Evolutionary conservation across 2,888 invertebrate species (phyloP).

Genomic region (Drosophila lacicola): DNA sequence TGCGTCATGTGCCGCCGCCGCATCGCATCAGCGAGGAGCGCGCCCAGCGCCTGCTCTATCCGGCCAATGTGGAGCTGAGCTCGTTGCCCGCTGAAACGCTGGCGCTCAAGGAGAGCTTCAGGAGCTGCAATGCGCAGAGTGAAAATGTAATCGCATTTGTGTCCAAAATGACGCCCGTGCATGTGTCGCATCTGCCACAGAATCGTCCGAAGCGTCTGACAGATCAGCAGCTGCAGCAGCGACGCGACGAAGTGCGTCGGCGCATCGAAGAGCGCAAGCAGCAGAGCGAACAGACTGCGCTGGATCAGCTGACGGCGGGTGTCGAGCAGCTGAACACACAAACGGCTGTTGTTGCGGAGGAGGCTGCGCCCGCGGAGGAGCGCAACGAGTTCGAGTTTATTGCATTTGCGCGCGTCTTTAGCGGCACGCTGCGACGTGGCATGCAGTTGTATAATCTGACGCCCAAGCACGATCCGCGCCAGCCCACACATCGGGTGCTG

Average conservation of each 20-base stretch:
- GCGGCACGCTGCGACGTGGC: constrained; percentile 92
- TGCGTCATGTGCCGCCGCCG: constrained; percentile 93
- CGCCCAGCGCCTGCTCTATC: constrained; percentile 93
- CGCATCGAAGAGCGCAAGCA: constrained; percentile 87
- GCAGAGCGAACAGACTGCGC: constrained; percentile 52
- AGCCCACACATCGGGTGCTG: constrained; percentile 53
- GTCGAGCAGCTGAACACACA: constrained; percentile 65
- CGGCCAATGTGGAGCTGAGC: constrained; percentile 89
- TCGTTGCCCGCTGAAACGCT: constrained; percentile 89
- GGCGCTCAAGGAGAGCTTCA: constrained; percentile 89
- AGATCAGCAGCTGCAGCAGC: constrained; percentile 89
- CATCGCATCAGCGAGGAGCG: constrained; percentile 90
- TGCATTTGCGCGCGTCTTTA: constrained; percentile 97
- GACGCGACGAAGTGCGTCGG: constrained; percentile 89
- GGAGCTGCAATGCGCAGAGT: constrained; percentile 90
- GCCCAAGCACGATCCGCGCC: constrained; percentile 94
- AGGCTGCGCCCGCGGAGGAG: constrained; percentile 49
- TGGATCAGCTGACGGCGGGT: constrained; percentile 69
- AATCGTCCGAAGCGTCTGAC: constrained; percentile 92
- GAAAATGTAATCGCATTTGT: constrained; percentile 86
- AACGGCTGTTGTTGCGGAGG: neutral
- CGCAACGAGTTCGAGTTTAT: constrained; percentile 89
- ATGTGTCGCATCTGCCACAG: constrained; percentile 90
- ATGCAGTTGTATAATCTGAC: constrained; percentile 93
- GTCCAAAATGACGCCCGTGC: constrained; percentile 92